phyloP scores from a whole-genome alignment of 2,113 vertebrate genomes.

The Pituophis catenifer region DNA sequence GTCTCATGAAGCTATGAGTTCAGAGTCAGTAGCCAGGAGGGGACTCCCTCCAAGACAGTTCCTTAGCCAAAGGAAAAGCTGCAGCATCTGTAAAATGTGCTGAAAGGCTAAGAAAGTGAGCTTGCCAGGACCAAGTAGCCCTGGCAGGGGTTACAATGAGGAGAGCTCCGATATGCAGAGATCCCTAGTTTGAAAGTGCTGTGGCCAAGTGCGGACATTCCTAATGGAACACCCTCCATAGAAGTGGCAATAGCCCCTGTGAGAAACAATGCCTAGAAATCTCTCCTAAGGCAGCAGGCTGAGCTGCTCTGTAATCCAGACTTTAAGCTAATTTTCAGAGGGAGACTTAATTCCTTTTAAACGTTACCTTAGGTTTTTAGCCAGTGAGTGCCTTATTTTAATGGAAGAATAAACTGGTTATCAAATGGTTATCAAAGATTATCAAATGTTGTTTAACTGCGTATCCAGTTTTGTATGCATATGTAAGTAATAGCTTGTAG shows the following conservation, averaged over 20 bases:
- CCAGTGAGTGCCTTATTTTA: neutral
- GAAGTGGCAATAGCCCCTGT: neutral
- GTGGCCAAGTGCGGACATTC: neutral
- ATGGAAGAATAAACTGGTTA: slow-evolving; percentile 26
- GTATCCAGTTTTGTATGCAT: neutral
- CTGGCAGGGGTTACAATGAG: neutral
- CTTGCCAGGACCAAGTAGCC: neutral
- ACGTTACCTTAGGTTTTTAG: neutral
- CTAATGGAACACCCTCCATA: no score
- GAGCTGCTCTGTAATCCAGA: neutral
- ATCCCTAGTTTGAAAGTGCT: neutral
- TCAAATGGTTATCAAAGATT: no score
- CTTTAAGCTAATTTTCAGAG: neutral
- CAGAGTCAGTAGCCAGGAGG: neutral
- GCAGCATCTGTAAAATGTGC: neutral
- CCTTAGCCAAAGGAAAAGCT: neutral
- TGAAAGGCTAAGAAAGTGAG: neutral
- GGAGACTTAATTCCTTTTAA: neutral
- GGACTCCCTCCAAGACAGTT: neutral
- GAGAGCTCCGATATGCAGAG: neutral
- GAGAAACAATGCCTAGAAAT: neutral
- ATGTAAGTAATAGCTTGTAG: neutral
- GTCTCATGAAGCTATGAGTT: slow-evolving; percentile 49
- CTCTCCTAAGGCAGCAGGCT: neutral
- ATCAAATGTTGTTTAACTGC: neutral